Conservation (phyloP, 2,888 invertebrate genomes). For the Adineta ricciae region DNA sequence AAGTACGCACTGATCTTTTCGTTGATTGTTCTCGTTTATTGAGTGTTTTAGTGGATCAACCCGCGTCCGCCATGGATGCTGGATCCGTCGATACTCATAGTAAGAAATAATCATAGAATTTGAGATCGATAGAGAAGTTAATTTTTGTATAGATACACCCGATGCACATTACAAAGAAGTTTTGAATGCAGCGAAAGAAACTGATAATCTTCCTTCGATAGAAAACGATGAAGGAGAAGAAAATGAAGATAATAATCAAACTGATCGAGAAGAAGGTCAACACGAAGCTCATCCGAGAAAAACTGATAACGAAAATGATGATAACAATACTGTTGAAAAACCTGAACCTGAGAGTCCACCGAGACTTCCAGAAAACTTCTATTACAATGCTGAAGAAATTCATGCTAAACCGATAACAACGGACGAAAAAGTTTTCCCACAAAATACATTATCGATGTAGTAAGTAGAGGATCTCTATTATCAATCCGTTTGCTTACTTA, state of each 20-base stretch:
- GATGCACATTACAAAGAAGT: not conserved
- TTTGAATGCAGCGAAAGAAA: not conserved
- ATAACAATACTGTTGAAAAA: not conserved
- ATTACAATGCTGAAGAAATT: not conserved
- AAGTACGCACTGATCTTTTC: not conserved
- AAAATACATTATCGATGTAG: constrained; percentile 15
- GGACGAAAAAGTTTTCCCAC: not conserved
- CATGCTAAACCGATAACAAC: not conserved
- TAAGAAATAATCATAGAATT: not conserved
- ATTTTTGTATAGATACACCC: not conserved
- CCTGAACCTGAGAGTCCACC: not conserved
- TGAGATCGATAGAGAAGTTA: not conserved
- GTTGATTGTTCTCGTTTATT: not conserved
- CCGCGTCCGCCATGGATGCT: not conserved
- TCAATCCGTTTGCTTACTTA: constrained; percentile 42
- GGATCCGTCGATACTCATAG: not conserved
- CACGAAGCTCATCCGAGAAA: not conserved
- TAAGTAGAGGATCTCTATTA: not conserved
- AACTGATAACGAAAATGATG: not conserved
- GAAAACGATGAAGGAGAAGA: not conserved
- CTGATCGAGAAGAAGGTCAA: not conserved
- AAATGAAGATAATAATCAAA: not conserved
- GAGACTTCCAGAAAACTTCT: not conserved
- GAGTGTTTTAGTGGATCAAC: not conserved
- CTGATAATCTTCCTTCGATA: not conserved